These are phyloP conservation scores for Ptychodera flava DNA, from an alignment of 35 echinoderm and acorn worm species.

Conservation along the genomic window DNA sequence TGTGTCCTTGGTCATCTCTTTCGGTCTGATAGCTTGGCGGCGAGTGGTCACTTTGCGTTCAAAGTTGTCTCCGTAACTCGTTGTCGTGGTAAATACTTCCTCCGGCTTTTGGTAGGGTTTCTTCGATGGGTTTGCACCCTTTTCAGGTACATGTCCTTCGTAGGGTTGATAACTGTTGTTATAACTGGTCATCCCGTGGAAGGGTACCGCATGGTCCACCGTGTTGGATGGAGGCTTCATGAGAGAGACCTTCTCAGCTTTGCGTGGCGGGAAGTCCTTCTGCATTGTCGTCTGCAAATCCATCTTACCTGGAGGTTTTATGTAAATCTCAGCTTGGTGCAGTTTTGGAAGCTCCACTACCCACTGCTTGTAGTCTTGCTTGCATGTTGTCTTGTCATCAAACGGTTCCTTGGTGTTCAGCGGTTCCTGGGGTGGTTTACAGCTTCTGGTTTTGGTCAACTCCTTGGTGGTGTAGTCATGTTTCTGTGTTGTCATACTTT, in stretches of 20 bases:
- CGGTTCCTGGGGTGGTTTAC: constrained; percentile 57
- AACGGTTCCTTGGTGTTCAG: constrained; percentile 76
- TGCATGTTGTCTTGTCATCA: constrained; percentile 84
- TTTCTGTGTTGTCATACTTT: constrained; percentile 69
- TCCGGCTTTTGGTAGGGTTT: constrained; percentile 68
- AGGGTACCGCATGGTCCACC: constrained; percentile 47
- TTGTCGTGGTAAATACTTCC: constrained; percentile 50
- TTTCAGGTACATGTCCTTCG: constrained; percentile 65
- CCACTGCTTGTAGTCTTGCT: constrained; percentile 71
- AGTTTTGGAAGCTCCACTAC: constrained; percentile 37
- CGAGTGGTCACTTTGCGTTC: constrained; percentile 63
- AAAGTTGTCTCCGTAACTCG: constrained; percentile 62
- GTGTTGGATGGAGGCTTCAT: constrained; percentile 34
- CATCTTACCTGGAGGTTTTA: constrained; percentile 73
- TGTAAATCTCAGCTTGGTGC: constrained; percentile 50
- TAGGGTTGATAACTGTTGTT: constrained; percentile 53
- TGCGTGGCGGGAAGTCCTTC: constrained; percentile 67
- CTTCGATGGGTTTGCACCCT: constrained; percentile 68
- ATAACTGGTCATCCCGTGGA: constrained; percentile 84
- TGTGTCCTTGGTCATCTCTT: constrained; percentile 50
- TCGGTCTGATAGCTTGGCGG: constrained; percentile 59
- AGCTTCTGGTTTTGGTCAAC: constrained; percentile 40
- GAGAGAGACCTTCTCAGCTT: constrained; percentile 42
- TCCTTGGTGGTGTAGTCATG: constrained; percentile 60
- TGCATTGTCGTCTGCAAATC: constrained; percentile 66